Evolutionary conservation across 2,888 invertebrate genomes (phyloP).

Genomic region (Sinodicranocentrus sp.): DNA sequence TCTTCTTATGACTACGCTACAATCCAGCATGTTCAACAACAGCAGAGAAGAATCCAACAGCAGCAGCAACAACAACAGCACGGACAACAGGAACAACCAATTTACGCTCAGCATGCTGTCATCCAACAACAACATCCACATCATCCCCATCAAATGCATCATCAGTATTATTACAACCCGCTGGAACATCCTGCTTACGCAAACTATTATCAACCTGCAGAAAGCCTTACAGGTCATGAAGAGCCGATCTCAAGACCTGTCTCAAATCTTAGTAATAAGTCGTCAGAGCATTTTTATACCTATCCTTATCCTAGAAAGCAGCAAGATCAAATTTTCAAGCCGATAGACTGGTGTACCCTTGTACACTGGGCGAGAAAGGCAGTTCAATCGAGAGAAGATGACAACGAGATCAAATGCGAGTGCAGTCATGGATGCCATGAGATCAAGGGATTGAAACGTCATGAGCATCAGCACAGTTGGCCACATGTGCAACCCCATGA

Average conservation of each 20-base stretch:
- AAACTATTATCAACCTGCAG: constrained; percentile 69
- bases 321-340: constrained; percentile 74
- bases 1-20: constrained; percentile 68
- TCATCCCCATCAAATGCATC: constrained; percentile 46
- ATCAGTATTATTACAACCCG: constrained; percentile 70
- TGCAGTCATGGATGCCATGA: constrained; percentile 76
- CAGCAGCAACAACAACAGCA: constrained; percentile 56
- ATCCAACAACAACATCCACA: constrained; percentile 50
- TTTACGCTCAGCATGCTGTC: constrained; percentile 34
- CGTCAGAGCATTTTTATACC: constrained; percentile 76
- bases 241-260: constrained; percentile 76
- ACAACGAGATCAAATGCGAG: constrained; percentile 72
- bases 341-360: constrained; percentile 75
- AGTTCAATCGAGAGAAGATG: constrained; percentile 76
- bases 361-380: constrained; percentile 76
- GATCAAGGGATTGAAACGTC: constrained; percentile 74
- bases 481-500: constrained; percentile 83
- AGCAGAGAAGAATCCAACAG: constrained; percentile 48
- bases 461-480: constrained; percentile 76
- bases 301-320: constrained; percentile 74
- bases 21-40: constrained; percentile 67
- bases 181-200: constrained; percentile 67
- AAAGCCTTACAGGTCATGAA: constrained; percentile 72
- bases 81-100: constrained; percentile 55
- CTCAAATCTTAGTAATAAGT: constrained; percentile 76